A percentile compares a stretch with the other conserved stretches of the same genome.
Conservation (phyloP, 2,113 vertebrate genomes). For the Cottus gobio region DNA sequence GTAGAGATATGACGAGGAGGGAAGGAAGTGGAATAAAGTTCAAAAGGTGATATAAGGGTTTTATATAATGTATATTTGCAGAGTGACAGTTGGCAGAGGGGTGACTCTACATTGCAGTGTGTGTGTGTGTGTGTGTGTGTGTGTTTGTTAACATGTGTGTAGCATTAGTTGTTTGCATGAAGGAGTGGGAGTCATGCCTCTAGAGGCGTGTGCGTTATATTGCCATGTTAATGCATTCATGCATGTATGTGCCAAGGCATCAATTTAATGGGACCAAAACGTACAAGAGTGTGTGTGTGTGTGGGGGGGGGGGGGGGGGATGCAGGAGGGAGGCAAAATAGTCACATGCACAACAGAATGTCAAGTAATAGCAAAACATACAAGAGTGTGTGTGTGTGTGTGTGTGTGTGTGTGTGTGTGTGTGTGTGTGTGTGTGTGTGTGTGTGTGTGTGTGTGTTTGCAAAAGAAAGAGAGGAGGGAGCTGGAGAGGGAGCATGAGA, state of each 20-base stretch:
- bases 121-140: conserved; percentile 39
- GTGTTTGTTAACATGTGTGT: conserved; percentile 29
- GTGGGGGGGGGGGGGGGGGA: too few species aligned
- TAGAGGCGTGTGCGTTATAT: conserved; percentile 58
- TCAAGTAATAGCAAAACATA: conserved; percentile 76
- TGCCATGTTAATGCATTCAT: conserved; percentile 53
- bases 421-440: conserved; percentile 12
- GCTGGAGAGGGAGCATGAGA: conserved; percentile 28
- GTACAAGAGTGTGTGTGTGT: conserved; percentile 3
- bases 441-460: background rate
- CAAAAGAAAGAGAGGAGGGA: background rate
- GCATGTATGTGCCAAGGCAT: conserved; percentile 55
- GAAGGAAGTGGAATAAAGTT: conserved; percentile 26
- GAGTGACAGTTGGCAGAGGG: conserved; percentile 38
- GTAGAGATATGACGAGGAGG: conserved; percentile 23
- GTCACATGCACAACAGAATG: conserved; percentile 73
- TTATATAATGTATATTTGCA: conserved; percentile 7
- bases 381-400: conserved; percentile 4
- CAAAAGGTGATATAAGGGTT: conserved; percentile 23
- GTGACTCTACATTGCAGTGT: conserved; percentile 28
- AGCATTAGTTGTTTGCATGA: conserved; percentile 42
- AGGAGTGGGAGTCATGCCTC: conserved; percentile 55
- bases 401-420: conserved; percentile 7
- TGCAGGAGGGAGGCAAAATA: conserved; percentile 41
- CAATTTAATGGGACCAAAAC: conserved; percentile 56